phyloP scores from a whole-genome alignment of 2,888 invertebrate genomes.

The Phalangium opilio region DNA sequence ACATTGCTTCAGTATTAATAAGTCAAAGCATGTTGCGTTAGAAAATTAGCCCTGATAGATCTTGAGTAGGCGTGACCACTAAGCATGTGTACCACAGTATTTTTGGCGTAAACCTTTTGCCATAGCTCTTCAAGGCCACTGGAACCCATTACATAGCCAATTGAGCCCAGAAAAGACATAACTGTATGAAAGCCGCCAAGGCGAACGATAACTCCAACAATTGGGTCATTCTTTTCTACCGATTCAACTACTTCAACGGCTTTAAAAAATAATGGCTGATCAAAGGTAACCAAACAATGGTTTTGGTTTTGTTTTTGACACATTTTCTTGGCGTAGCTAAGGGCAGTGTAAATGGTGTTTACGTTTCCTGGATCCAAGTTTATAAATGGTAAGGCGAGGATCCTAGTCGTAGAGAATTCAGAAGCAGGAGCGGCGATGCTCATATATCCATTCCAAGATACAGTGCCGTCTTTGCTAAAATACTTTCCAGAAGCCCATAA shows the following conservation, averaged over 20 bases:
- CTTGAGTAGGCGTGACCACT: slow-evolving; percentile 15
- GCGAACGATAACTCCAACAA: slow-evolving; percentile 7
- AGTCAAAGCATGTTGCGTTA: slow-evolving; percentile 6
- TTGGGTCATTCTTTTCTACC: slow-evolving; percentile 5
- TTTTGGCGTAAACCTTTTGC: slow-evolving; percentile 13
- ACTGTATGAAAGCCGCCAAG: slow-evolving; percentile 17
- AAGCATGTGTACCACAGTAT: slow-evolving; percentile 14
- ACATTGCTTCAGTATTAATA: too few species aligned
- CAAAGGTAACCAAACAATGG: slow-evolving; percentile 13
- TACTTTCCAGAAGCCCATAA: too few species aligned
- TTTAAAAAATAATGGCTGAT: slow-evolving; percentile 15
- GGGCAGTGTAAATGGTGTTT: slow-evolving; percentile 13
- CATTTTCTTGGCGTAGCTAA: slow-evolving; percentile 7
- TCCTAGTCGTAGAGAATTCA: too few species aligned
- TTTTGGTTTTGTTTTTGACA: slow-evolving; percentile 1
- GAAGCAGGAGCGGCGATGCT: too few species aligned
- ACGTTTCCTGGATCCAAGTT: slow-evolving; percentile 12
- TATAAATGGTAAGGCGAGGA: slow-evolving; percentile 15
- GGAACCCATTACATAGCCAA: slow-evolving; percentile 14
- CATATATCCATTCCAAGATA: too few species aligned
- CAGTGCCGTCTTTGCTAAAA: too few species aligned
- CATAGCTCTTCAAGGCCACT: slow-evolving; percentile 17
- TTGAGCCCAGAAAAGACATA: slow-evolving; percentile 15
- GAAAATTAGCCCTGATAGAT: slow-evolving; percentile 15
- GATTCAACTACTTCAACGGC: slow-evolving; percentile 14